These are phyloP conservation scores for Megaustenia siamemsis DNA, from an alignment of 2,888 invertebrate genomes.

Conservation along the genomic window DNA sequence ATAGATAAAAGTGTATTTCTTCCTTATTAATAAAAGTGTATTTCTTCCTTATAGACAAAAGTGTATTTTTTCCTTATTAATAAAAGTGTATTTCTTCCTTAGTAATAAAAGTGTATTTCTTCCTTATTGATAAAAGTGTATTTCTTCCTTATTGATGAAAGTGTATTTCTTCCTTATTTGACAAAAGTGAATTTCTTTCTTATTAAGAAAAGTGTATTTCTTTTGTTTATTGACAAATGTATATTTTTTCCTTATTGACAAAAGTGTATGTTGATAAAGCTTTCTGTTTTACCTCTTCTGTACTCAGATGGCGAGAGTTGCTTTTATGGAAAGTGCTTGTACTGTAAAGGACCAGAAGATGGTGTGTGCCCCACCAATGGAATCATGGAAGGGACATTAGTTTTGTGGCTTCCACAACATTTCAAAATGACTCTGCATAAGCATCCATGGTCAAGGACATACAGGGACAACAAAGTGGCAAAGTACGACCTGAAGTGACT, in stretches of 20 bases:
- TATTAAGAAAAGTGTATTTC: too few species aligned
- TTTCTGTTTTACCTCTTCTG: not conserved
- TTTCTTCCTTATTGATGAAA: too few species aligned
- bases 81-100: too few species aligned
- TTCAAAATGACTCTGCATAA: constrained; percentile 85
- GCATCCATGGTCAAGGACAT: constrained; percentile 95
- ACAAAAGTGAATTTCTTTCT: not conserved
- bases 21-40: too few species aligned
- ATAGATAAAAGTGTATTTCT: too few species aligned
- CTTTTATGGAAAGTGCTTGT: constrained; percentile 93
- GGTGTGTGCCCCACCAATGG: constrained; percentile 88
- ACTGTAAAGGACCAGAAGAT: constrained; percentile 88
- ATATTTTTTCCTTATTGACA: constrained; percentile 86
- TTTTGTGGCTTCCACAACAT: constrained; percentile 87
- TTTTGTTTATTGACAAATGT: constrained; percentile 81
- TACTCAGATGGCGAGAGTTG: constrained; percentile 85
- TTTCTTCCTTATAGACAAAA: too few species aligned
- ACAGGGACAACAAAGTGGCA: constrained; percentile 87
- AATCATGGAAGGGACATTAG: constrained; percentile 89
- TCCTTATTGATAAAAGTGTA: too few species aligned
- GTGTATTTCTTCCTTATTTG: too few species aligned
- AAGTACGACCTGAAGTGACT: constrained; percentile 71
- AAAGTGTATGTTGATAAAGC: constrained; percentile 78
- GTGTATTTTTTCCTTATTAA: too few species aligned
- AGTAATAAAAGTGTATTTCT: too few species aligned